Evolutionary conservation across 2,113 vertebrate genomes (phyloP).

Genomic region (Callipepla californica): DNA sequence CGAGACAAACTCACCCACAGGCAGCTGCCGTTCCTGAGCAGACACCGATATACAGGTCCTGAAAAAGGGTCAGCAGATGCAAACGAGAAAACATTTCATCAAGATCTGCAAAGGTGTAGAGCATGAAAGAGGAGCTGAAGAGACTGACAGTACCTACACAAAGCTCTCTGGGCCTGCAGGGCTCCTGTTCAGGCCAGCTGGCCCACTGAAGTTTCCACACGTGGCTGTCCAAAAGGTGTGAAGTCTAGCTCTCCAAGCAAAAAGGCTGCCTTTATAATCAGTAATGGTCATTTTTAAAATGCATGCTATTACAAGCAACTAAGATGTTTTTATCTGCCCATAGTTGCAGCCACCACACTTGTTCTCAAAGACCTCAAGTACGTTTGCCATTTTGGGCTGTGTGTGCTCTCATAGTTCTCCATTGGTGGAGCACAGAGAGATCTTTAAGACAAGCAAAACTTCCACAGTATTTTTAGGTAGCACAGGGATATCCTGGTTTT

Average conservation of each 20-base stretch:
- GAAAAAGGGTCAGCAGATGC: not conserved
- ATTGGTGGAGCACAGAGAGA: not conserved
- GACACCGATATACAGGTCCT: not conserved
- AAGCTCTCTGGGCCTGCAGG: not conserved
- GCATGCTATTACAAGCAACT: not conserved
- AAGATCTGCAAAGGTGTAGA: not conserved
- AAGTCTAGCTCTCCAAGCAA: not conserved
- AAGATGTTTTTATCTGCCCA: not conserved
- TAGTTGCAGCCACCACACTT: not conserved
- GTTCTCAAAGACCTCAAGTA: not conserved
- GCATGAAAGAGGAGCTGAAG: not conserved
- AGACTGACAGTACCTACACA: not conserved
- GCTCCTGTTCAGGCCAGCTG: not conserved
- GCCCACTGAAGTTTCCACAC: not conserved
- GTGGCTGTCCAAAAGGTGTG: not conserved
- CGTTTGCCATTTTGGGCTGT: fast-evolving
- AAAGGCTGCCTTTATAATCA: not conserved
- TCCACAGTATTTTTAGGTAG: not conserved
- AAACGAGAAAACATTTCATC: not conserved
- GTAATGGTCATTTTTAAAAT: not conserved
- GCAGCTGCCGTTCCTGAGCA: not conserved
- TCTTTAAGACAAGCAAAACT: not conserved
- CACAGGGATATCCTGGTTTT: not conserved
- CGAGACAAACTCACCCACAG: not conserved
- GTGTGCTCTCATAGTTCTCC: not conserved